Percentiles rank a stretch among this genome's conserved stretches.
Conservation (phyloP, 2,797 vertebrate genomes). For the Cottoperca gobio region DNA sequence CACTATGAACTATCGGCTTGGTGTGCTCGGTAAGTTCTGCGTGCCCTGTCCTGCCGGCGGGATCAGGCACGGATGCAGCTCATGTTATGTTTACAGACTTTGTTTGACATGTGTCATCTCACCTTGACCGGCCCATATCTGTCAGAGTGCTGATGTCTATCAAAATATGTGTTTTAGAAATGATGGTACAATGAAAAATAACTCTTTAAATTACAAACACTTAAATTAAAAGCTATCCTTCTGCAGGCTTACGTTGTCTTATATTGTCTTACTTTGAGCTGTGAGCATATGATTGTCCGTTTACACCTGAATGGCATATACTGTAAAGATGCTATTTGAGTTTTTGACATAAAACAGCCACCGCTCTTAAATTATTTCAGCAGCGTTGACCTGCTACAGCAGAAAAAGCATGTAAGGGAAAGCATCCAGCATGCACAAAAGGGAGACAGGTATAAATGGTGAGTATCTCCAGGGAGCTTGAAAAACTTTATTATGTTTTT, state of each 20-base stretch:
- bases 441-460: neutral
- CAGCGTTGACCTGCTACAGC: conserved; percentile 14
- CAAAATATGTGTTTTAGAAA: neutral
- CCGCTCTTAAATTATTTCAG: conserved; percentile 12
- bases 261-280: neutral
- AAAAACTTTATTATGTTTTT: no score
- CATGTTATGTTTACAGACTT: neutral
- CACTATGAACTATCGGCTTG: conserved; percentile 97
- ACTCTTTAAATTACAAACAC: no score
- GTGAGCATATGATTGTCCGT: conserved; percentile 1
- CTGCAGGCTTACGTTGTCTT: conserved; percentile 1
- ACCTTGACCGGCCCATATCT: neutral
- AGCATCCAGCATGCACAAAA: conserved; percentile 4
- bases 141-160: neutral
- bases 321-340: conserved; percentile 12
- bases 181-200: neutral
- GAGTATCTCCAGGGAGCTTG: neutral
- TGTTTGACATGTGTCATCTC: conserved; percentile 12
- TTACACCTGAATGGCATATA: neutral
- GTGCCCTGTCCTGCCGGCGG: neutral
- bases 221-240: neutral
- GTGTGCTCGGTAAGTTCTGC: conserved; percentile 91
- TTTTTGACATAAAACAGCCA: neutral
- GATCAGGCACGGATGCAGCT: neutral
- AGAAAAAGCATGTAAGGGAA: conserved; percentile 4